Conservation (phyloP, 2,888 invertebrate species). For the Arenicola marina region DNA sequence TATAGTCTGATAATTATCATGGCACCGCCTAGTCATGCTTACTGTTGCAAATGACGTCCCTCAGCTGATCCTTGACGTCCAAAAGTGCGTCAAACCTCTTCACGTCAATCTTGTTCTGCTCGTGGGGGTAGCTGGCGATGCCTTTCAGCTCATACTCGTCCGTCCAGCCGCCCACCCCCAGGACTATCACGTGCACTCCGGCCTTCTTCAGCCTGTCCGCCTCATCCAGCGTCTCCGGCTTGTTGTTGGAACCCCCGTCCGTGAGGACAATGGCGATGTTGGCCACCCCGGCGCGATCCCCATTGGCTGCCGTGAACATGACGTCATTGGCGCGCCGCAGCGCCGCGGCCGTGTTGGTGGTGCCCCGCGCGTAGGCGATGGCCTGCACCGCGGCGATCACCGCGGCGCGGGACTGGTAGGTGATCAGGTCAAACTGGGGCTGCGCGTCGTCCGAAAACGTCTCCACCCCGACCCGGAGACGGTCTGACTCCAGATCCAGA, state of each 20-base stretch:
- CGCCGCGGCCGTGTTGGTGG: constrained; percentile 19
- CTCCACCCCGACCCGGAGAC: constrained; percentile 26
- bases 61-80: neutral
- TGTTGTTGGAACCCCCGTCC: constrained; percentile 14
- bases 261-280: constrained; percentile 22
- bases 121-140: constrained; percentile 15
- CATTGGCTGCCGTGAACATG: constrained; percentile 11
- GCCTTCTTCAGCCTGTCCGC: constrained; percentile 12
- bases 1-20: too few relatives aligned
- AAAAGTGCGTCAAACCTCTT: constrained; percentile 1
- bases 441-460: constrained; percentile 34
- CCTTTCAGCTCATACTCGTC: constrained; percentile 12
- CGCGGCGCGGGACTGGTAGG: constrained; percentile 4
- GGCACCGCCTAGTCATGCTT: neutral
- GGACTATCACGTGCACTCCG: constrained; percentile 13
- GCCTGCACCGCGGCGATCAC: constrained; percentile 1
- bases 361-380: constrained; percentile 11
- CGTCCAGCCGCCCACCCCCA: constrained; percentile 15
- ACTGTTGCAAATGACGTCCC: constrained; percentile 10
- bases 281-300: constrained; percentile 7
- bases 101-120: constrained; percentile 2
- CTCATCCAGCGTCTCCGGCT: constrained; percentile 4
- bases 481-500: constrained; percentile 13
- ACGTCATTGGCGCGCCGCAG: constrained; percentile 4
- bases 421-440: constrained; percentile 13